Conservation (phyloP, 2,797 vertebrate genomes). For the Xenops minutus region DNA sequence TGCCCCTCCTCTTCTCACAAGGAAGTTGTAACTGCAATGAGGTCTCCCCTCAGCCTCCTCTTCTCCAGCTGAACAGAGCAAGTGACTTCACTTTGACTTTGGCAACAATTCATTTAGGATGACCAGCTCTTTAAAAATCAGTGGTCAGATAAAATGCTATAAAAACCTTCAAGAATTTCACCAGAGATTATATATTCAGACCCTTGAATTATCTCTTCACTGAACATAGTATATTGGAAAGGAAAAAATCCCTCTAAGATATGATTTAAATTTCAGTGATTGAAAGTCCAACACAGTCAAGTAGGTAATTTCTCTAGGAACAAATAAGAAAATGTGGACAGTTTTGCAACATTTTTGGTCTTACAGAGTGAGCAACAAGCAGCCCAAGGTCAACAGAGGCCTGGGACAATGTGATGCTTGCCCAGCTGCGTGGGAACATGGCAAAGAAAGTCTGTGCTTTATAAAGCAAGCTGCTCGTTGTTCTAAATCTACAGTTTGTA, state of each 20-base stretch:
- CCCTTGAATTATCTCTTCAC: not conserved
- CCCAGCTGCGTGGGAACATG: too few species aligned
- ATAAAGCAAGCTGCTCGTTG: not conserved
- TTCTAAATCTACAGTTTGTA: not conserved
- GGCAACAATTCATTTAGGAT: not conserved
- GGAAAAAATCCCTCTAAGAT: not conserved
- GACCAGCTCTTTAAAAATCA: not conserved
- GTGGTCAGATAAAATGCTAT: not conserved
- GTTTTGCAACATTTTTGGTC: not conserved
- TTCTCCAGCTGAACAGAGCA: not conserved
- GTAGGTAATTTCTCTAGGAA: not conserved
- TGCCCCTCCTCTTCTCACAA: not conserved
- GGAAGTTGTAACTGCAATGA: not conserved
- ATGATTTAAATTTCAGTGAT: not conserved
- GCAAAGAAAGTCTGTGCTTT: not conserved
- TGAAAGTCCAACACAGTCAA: not conserved
- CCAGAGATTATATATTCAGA: not conserved
- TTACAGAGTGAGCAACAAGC: not conserved
- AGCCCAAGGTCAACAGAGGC: not conserved
- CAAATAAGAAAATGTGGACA: not conserved
- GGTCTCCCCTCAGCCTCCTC: not conserved
- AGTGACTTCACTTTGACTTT: not conserved
- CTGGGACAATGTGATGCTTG: not conserved
- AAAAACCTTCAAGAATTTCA: not conserved
- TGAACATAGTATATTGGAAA: not conserved